These are phyloP conservation scores for Leptodactylus fallax DNA, from an alignment of 2,797 vertebrate genomes.

Conservation along the genomic window DNA sequence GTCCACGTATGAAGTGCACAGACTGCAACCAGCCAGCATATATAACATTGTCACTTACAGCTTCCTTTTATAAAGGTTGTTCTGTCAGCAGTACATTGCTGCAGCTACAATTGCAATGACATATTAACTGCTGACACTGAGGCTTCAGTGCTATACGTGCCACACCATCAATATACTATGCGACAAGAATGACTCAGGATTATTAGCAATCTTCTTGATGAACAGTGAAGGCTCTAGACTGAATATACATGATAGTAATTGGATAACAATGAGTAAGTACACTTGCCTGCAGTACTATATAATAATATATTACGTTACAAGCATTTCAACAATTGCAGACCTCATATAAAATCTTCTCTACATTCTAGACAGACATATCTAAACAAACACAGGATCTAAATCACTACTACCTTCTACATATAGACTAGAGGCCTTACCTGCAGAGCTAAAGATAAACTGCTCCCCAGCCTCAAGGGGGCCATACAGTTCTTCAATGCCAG, in stretches of 20 bases:
- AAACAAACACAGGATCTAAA: not conserved
- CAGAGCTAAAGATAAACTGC: not conserved
- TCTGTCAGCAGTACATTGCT: not conserved
- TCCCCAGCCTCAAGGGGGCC: not conserved
- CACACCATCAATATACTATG: not conserved
- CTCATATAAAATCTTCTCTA: not conserved
- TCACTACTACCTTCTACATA: not conserved
- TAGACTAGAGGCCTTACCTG: slow-evolving; percentile 4
- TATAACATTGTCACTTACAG: not conserved
- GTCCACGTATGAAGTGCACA: too few species aligned
- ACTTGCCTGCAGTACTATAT: not conserved
- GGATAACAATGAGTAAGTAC: not conserved
- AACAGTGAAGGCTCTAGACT: not conserved
- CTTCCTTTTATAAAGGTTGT: not conserved
- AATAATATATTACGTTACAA: not conserved
- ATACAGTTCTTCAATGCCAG: slow-evolving; percentile 41
- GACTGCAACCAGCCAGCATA: not conserved
- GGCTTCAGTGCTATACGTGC: too few species aligned
- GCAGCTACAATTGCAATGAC: not conserved
- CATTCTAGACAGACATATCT: not conserved
- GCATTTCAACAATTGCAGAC: not conserved
- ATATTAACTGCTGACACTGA: not conserved
- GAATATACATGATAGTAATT: not conserved
- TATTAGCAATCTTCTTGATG: not conserved
- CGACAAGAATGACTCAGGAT: not conserved